Percentiles rank a stretch among this genome's conserved stretches.
These are phyloP conservation scores for Phymorhynchus buccinoides DNA, from an alignment of 1,140 invertebrate species.

Conservation along the genomic window DNA sequence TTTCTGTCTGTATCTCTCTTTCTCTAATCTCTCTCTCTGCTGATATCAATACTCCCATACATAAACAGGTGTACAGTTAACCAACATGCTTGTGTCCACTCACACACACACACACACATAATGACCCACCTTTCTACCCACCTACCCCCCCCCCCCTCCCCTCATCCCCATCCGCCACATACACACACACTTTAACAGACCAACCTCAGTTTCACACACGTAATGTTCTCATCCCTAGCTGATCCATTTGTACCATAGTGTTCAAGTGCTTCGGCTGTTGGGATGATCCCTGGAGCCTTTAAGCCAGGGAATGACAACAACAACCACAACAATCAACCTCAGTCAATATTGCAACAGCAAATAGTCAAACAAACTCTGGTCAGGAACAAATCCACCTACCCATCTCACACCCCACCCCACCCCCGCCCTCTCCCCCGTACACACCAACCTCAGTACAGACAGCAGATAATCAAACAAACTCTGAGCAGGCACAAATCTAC, in stretches of 20 bases:
- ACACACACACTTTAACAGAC: neutral
- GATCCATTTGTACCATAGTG: too few relatives aligned
- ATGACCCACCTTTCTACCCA: neutral
- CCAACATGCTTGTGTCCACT: neutral
- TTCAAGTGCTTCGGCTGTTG: too few relatives aligned
- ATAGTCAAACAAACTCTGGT: neutral
- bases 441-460: neutral
- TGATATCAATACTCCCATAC: neutral
- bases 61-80: conserved; percentile 4
- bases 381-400: neutral
- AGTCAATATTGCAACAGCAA: neutral
- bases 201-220: too few relatives aligned
- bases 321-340: neutral
- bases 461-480: neutral
- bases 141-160: neutral
- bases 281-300: too few relatives aligned
- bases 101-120: neutral
- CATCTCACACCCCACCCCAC: neutral
- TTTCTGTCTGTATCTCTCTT: neutral
- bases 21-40: neutral
- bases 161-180: neutral
- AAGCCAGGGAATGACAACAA: too few relatives aligned
- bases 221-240: too few relatives aligned
- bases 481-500: neutral
- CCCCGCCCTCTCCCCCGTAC: neutral